These are phyloP conservation scores for Proales similis DNA, from an alignment of 1,140 invertebrate species.

Conservation along the genomic window DNA sequence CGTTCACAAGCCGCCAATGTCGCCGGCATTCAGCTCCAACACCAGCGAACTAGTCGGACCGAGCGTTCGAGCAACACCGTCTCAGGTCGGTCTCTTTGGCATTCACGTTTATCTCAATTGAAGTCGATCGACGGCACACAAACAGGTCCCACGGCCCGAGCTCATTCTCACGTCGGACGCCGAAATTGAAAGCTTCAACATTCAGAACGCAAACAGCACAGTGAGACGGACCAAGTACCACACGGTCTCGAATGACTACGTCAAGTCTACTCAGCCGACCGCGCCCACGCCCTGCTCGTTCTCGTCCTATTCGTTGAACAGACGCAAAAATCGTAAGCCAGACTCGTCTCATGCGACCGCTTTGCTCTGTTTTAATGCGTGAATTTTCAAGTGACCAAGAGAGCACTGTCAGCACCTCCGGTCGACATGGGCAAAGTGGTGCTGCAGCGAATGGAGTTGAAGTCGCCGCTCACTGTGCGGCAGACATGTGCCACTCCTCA, in stretches of 20 bases:
- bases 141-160: too few relatives aligned
- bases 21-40: too few relatives aligned
- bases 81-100: too few relatives aligned
- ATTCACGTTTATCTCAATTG: too few relatives aligned
- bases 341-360: too few relatives aligned
- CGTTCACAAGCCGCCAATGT: too few relatives aligned
- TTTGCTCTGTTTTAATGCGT: background rate
- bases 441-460: conserved; percentile 32
- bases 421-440: conserved; percentile 27
- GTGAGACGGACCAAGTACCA: conserved; percentile 19
- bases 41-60: too few relatives aligned
- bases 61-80: too few relatives aligned
- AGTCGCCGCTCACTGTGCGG: conserved; percentile 29
- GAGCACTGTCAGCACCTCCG: conserved; percentile 34
- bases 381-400: background rate
- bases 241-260: conserved; percentile 32
- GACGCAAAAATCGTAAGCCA: conserved; percentile 17
- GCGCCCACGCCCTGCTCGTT: conserved; percentile 20
- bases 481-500: too few relatives aligned
- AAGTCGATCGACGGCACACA: too few relatives aligned
- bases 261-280: conserved; percentile 1
- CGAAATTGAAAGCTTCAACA: conserved; percentile 32
- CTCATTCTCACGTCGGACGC: too few relatives aligned
- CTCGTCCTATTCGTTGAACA: too few relatives aligned
- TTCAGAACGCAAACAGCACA: conserved; percentile 22